Base-by-base conservation (phyloP, 2,113 vertebrate genomes). In the Strigops habroptila region DNA sequence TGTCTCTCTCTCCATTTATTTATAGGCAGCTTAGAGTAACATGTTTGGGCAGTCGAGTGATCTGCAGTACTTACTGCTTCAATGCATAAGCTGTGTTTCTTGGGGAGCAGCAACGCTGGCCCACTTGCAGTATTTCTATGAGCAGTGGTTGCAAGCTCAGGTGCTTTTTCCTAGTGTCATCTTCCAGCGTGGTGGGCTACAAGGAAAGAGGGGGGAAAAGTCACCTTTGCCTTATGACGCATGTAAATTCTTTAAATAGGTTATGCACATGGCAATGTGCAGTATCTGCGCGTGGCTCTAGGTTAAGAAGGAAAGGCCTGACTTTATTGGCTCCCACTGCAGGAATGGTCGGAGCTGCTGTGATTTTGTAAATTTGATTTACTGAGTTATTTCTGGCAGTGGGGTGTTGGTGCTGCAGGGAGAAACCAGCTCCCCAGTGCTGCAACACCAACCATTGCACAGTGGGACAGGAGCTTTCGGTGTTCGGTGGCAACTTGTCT, bases 171-270 rank as follows among this genome's bases (percentile, higher is more conserved):
- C 86, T 23, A 3, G 51, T 33, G 64, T 96, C 93, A 28, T 81
- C 84, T 85, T 87, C 89, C 85, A 80, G 93, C 5, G 0, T 25
- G 88, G 93, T 96, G 94, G 96, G 94, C 96, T 82, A 81, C 2
- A 2, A 91, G 70, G 86, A 77, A 96, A 94, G 49, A 80, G 27
- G 57, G 93, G 81, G 70, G n/a, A 9, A 86, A 91, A 93, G 76
- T 96, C 94, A 95, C 86, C 88, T 93, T 90, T 94, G 86, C 95
- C 73, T 88, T 49, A 5, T 89, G 91, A 93, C 65, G 74, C 92
- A 94, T 96, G 85, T 80, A 76, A 93, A 95, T 94, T 77, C 82
- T 95, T 93, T 96, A 94, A 90, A 82, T 91, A 94, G 92, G 96
- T 93, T 95, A 93, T 77, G 83, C 90, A 91, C 93, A 88, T 85